A percentile compares a stretch with the other conserved stretches of the same genome.
These are phyloP conservation scores for Sphaeramia orbicularis DNA, from an alignment of 2,797 vertebrate genomes.

Conservation along the genomic window DNA sequence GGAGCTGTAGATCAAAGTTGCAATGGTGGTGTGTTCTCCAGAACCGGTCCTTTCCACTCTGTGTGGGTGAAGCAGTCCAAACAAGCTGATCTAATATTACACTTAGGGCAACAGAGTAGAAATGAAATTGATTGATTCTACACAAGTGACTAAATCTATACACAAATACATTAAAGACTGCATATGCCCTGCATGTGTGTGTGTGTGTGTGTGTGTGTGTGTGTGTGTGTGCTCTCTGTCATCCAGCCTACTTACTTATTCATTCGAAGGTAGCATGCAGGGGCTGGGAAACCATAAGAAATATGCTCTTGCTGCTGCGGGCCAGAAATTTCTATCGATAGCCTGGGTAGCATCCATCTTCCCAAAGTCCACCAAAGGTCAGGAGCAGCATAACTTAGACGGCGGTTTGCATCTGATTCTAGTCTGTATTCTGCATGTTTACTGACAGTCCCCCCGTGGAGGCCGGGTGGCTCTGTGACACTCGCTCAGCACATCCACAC, in stretches of 20 bases:
- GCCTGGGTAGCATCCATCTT: constrained; percentile 78
- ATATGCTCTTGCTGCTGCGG: constrained; percentile 64
- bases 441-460: constrained; percentile 49
- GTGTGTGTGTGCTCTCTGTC: constrained; percentile 41
- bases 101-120: constrained; percentile 49
- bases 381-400: constrained; percentile 73
- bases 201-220: background rate
- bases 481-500: constrained; percentile 54
- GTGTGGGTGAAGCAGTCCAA: constrained; percentile 42
- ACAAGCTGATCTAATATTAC: constrained; percentile 59
- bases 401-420: constrained; percentile 71
- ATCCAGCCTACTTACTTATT: constrained; percentile 74
- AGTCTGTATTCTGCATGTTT: constrained; percentile 73
- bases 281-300: constrained; percentile 65
- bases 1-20: constrained; percentile 64
- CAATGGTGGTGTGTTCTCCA: constrained; percentile 22
- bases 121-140: constrained; percentile 66
- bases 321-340: constrained; percentile 74
- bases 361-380: constrained; percentile 82
- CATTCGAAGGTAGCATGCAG: constrained; percentile 64
- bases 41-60: constrained; percentile 32
- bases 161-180: constrained; percentile 62
- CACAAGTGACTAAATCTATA: constrained; percentile 37
- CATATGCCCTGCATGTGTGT: constrained; percentile 22
- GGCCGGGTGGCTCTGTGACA: constrained; percentile 66